Percentiles rank a stretch among this genome's conserved stretches.
Conservation (phyloP, 1,140 invertebrate genomes). For the Drosophila sp. region DNA sequence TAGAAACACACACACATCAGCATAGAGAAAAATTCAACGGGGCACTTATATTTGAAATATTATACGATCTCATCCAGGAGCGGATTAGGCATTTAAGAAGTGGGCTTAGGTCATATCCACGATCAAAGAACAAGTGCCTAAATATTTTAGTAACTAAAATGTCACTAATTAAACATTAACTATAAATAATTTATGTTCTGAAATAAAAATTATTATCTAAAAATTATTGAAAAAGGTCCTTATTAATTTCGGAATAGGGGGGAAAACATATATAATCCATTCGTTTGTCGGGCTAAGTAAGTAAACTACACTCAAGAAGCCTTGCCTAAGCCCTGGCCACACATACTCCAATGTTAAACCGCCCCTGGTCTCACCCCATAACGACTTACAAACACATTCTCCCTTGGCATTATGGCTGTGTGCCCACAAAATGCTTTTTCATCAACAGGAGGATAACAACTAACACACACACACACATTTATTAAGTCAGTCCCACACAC, state of each 20-base stretch:
- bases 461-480: slow-evolving; percentile 22
- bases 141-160: too few relatives aligned
- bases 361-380: background rate
- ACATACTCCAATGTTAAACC: background rate
- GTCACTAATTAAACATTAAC: too few relatives aligned
- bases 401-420: slow-evolving; percentile 49
- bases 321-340: background rate
- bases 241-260: too few relatives aligned
- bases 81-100: background rate
- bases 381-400: background rate
- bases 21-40: slow-evolving; percentile 15
- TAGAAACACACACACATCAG: slow-evolving; percentile 19
- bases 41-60: slow-evolving; percentile 74
- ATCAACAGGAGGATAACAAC: slow-evolving; percentile 53
- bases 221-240: too few relatives aligned
- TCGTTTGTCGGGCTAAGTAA: too few relatives aligned
- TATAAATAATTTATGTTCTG: too few relatives aligned
- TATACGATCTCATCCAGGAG: slow-evolving; percentile 29
- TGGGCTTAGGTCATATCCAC: too few relatives aligned
- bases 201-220: too few relatives aligned
- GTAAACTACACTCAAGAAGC: too few relatives aligned
- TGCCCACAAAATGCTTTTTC: slow-evolving; percentile 75
- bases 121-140: too few relatives aligned
- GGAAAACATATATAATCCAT: too few relatives aligned
- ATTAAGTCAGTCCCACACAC: slow-evolving; percentile 20